Evolutionary conservation across 2,113 vertebrate species (phyloP), one percentile per base, ranked within the genome.

Genomic region (Poicephalus gulielmi): DNA sequence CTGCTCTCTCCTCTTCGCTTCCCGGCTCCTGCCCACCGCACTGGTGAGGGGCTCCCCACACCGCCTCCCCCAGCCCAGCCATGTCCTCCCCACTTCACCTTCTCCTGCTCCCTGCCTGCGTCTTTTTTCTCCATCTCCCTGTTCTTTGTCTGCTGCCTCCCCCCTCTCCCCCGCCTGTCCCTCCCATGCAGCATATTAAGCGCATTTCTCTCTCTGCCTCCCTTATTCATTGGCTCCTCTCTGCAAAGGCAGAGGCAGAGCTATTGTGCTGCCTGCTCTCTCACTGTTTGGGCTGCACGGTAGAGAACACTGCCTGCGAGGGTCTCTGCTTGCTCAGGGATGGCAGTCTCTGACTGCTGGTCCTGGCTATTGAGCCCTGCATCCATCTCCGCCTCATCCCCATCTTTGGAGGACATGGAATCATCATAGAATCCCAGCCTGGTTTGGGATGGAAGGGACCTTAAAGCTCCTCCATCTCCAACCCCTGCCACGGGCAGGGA

Each of bases 101-200:
- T 64, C 92, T 27, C 60, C 80, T 81, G 88, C 78, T 96, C 90
- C 84, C 91, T 11, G 23, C 95, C 92, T 75, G 50, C 20, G 5
- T 52, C 49, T 88, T 86, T 80, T 62, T 30, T 53, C 90, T 76
- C 82, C 71, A 5, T 75, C 50, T 77, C 94, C 91, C 66, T 33
- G 88, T 75, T 96, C 95, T 96, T 96, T 96, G 94, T 93, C 93
- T 93, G 91, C 73, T 2, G 22, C 77, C 49, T 76, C 62, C 66
- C 57, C 80, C 43, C 53, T 59, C 37, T 47, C 70, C 87, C 83
- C 93, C 68, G 13, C 73, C 76, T 0, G 67, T 88, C 85, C 94
- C 96, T 96, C 94, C 94, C 95, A 73, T 95, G 93, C 93, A 95
- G 93, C 95, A 35, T 12, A n/a, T 31, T 2, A 2, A 90, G 46